Evolutionary conservation across 1,140 invertebrate genomes (phyloP), one percentile per base, ranked within the genome.

Genomic region (Drosophila rhopaloa): DNA sequence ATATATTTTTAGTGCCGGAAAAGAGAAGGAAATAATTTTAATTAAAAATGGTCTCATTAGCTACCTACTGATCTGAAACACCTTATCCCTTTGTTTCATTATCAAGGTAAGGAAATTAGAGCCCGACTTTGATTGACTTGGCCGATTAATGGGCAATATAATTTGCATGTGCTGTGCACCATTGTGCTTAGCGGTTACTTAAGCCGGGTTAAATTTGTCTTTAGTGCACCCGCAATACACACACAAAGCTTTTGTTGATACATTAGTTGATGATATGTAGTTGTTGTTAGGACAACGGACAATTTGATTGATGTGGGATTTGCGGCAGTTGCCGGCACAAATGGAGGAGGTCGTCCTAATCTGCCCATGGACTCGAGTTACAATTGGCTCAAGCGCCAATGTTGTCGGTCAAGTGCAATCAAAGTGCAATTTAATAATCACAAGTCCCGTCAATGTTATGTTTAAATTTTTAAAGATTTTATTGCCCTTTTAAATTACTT

Each of bases 301-400:
- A 61, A 51, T 83, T 72, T 89, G 84, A 89, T 88, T 89, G 77
- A 84, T 84, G 77, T 89, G 84, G 84, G 84, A 89, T 81, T 89
- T 89, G 84, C 50, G 77, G 81, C 80, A 89, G 55, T 78, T 89
- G 84, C 41, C 41, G 37, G 47, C 55, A 46, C 61, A 61, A 72
- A 44, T 29, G 10, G 37, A 48, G 13, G 19, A 11, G 53, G 35
- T 10, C 16, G 8, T 24, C 14, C 32, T 27, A 40, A 27, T 54
- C 29, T 29, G 29, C 60, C 24, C 44, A 53, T n/a, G 27, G 14
- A 24, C 37, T 11, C 16, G 16, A 29, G 27, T 16, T 35, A 14
- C n/a, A 16, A 10, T 16, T 19, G 32, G n/a, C 27, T 48, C 7
- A 48, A 27, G 13, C 29, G 47, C 11, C n/a, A 48, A 48, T n/a